phyloP scores from a whole-genome alignment of 1,140 invertebrate species.

The Pararge aegeria region DNA sequence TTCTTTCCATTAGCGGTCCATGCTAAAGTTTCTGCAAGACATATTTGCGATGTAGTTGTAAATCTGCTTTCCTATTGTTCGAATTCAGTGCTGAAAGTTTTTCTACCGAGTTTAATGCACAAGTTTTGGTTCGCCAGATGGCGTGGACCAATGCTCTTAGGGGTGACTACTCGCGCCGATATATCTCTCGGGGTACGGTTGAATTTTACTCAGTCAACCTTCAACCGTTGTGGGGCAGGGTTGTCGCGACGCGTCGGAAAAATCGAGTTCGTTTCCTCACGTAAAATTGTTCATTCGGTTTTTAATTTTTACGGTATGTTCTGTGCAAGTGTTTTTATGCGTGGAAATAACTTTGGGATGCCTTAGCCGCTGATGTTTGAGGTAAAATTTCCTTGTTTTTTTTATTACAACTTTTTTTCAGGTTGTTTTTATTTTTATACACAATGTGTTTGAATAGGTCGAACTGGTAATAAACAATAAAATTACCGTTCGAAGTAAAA shows the following conservation, averaged over 20 bases:
- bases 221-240: conserved; percentile 13
- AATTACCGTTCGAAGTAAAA: no score
- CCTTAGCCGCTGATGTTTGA: conserved; percentile 15
- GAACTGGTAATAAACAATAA: no score
- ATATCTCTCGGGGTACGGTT: conserved; percentile 7
- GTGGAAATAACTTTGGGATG: conserved; percentile 20
- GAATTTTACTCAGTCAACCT: conserved; percentile 18
- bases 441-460: no score
- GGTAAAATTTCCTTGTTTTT: conserved; percentile 15
- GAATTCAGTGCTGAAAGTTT: conserved; percentile 34
- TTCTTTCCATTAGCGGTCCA: neutral
- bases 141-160: conserved; percentile 10
- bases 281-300: conserved; percentile 8
- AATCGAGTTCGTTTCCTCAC: conserved; percentile 10
- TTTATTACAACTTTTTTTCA: neutral
- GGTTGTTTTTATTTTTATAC: no score
- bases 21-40: neutral
- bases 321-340: conserved; percentile 17
- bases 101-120: conserved; percentile 31
- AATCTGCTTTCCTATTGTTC: conserved; percentile 33
- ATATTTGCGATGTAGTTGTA: conserved; percentile 16
- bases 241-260: conserved; percentile 1
- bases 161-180: neutral
- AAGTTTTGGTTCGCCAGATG: conserved; percentile 35
- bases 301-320: conserved; percentile 13